A percentile compares a stretch with the other conserved stretches of the same genome.
Conservation (phyloP, 2,888 invertebrate species). For the Acanthosepion esculentum region DNA sequence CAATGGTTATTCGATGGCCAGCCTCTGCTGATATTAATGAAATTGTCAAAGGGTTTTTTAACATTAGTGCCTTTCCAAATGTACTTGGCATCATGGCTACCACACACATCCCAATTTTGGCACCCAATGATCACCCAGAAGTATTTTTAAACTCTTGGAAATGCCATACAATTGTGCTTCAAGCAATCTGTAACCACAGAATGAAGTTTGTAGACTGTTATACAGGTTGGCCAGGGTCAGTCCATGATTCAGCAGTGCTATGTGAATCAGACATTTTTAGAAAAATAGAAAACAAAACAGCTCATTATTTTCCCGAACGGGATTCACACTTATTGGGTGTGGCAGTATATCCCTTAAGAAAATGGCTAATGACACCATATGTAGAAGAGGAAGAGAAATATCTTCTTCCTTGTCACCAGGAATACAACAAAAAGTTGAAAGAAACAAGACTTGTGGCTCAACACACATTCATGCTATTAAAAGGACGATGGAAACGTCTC, state of each 20-base stretch:
- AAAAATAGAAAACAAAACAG: constrained; percentile 33
- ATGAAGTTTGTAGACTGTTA: constrained; percentile 52
- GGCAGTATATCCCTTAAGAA: constrained; percentile 51
- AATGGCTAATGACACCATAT: constrained; percentile 51
- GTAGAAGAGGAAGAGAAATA: constrained; percentile 42
- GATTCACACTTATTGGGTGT: constrained; percentile 52
- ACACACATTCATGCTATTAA: constrained; percentile 52
- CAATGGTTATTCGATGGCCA: not conserved
- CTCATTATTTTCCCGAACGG: not conserved
- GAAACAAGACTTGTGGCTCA: constrained; percentile 51
- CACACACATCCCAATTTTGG: not conserved
- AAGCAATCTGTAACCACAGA: constrained; percentile 53
- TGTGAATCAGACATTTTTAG: constrained; percentile 50
- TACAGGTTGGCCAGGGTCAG: constrained; percentile 54
- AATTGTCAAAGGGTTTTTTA: not conserved
- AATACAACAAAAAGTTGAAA: constrained; percentile 51
- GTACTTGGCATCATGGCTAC: constrained; percentile 24
- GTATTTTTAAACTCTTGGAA: constrained; percentile 51
- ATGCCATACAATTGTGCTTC: constrained; percentile 52
- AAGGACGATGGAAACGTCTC: constrained; percentile 52
- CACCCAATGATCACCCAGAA: constrained; percentile 9
- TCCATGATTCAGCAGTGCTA: constrained; percentile 54
- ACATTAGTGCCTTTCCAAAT: constrained; percentile 39
- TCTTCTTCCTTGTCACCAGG: constrained; percentile 49
- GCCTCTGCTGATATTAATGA: not conserved